These are phyloP conservation scores for Dascyllus trimaculatus DNA, from an alignment of 2,113 vertebrate genomes.

Conservation along the genomic window DNA sequence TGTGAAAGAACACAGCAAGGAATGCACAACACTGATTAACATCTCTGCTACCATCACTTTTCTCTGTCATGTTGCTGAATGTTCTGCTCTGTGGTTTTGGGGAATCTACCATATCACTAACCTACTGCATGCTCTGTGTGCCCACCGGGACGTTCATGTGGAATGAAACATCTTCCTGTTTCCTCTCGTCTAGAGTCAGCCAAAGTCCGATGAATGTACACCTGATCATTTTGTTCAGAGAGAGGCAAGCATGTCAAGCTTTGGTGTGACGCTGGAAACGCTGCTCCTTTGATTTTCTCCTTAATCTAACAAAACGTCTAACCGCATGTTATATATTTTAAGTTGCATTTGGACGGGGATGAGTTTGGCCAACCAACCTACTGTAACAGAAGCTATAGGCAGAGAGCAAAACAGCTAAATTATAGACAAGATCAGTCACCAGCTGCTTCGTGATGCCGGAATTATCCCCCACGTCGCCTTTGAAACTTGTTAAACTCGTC, in stretches of 20 bases:
- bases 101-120: constrained; percentile 34
- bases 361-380: constrained; percentile 8
- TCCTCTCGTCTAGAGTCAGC: constrained; percentile 76
- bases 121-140: constrained; percentile 61
- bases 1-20: too few species aligned
- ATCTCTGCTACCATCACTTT: constrained; percentile 35
- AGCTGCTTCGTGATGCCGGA: neutral
- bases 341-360: constrained; percentile 45
- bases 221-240: constrained; percentile 83
- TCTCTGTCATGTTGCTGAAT: constrained; percentile 2
- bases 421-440: neutral
- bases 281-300: constrained; percentile 42
- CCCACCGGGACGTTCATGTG: neutral
- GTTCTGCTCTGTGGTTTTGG: constrained; percentile 4
- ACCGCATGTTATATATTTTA: constrained; percentile 74
- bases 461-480: neutral
- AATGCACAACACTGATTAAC: too few species aligned
- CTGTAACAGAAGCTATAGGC: constrained; percentile 37
- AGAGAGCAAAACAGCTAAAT: constrained; percentile 66
- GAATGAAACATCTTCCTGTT: constrained; percentile 55
- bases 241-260: constrained; percentile 78
- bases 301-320: constrained; percentile 60
- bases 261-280: constrained; percentile 58
- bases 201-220: constrained; percentile 79
- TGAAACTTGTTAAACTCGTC: neutral